These are phyloP conservation scores for Drosophila pseudoananassae DNA, from an alignment of 1,140 invertebrate genomes.

Conservation along the genomic window DNA sequence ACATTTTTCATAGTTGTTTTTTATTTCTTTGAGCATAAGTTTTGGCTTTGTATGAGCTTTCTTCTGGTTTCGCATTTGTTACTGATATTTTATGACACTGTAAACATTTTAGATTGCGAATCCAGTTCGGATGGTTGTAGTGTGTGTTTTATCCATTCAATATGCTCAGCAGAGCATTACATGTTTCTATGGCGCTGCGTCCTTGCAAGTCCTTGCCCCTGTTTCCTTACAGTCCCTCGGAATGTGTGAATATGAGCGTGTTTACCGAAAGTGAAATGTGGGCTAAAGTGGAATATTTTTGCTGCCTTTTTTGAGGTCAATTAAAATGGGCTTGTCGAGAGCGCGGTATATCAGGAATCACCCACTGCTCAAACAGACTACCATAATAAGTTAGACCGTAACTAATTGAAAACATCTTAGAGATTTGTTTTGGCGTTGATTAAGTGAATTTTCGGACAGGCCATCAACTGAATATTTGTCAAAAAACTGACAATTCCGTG, in stretches of 20 bases:
- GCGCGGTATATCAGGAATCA: slow-evolving; percentile 21
- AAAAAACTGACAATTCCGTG: slow-evolving; percentile 63
- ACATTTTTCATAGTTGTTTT: slow-evolving; percentile 37
- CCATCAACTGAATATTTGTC: slow-evolving; percentile 65
- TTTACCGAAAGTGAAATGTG: slow-evolving; percentile 31
- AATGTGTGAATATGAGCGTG: slow-evolving; percentile 22
- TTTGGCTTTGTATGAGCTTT: slow-evolving; percentile 19
- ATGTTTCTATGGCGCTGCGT: slow-evolving; percentile 38
- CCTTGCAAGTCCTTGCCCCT: slow-evolving; percentile 49
- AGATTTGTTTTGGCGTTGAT: slow-evolving; percentile 66
- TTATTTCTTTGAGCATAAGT: slow-evolving; percentile 10
- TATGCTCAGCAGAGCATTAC: slow-evolving; percentile 60
- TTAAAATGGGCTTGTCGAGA: slow-evolving; percentile 16
- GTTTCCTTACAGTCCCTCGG: background rate
- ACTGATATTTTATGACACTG: slow-evolving; percentile 80
- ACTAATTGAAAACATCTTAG: slow-evolving; percentile 73
- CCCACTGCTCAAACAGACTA: slow-evolving; percentile 21
- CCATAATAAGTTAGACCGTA: slow-evolving; percentile 68
- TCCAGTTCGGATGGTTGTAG: slow-evolving; percentile 16
- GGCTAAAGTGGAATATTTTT: slow-evolving; percentile 19
- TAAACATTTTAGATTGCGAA: slow-evolving; percentile 73
- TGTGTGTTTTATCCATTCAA: slow-evolving; percentile 52
- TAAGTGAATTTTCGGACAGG: slow-evolving; percentile 60
- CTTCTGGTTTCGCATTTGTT: slow-evolving; percentile 63
- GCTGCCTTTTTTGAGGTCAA: slow-evolving; percentile 41